phyloP scores from a whole-genome alignment of 2,888 invertebrate genomes.

The Drosophila phalerata region DNA sequence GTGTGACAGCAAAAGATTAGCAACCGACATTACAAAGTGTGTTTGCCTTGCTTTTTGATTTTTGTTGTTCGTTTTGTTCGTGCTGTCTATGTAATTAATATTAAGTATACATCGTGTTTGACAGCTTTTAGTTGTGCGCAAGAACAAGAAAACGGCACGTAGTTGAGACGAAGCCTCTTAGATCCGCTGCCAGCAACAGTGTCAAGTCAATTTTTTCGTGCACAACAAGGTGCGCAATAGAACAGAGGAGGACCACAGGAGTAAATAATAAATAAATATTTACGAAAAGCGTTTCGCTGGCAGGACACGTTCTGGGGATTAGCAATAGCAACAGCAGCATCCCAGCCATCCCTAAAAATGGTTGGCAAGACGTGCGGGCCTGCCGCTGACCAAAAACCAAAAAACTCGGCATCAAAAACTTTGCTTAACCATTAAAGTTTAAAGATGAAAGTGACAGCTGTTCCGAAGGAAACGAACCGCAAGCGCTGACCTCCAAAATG shows the following conservation, averaged over 20 bases:
- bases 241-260: slow-evolving; percentile 39
- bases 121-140: slow-evolving; percentile 64
- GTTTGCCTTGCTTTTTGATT: slow-evolving; percentile 31
- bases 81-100: slow-evolving; percentile 69
- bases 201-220: slow-evolving; percentile 66
- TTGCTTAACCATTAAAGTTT: slow-evolving; percentile 69
- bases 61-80: slow-evolving; percentile 12
- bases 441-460: slow-evolving; percentile 78
- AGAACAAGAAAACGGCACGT: slow-evolving; percentile 60
- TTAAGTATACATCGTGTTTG: slow-evolving; percentile 77
- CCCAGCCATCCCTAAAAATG: slow-evolving; percentile 20
- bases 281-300: slow-evolving; percentile 73
- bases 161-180: slow-evolving; percentile 55
- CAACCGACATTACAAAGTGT: slow-evolving; percentile 38
- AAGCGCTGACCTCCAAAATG: slow-evolving; percentile 41
- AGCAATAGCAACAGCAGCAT: slow-evolving; percentile 46
- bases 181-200: slow-evolving; percentile 47
- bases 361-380: slow-evolving; percentile 60
- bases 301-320: slow-evolving; percentile 77
- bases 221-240: slow-evolving; percentile 65
- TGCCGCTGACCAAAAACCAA: slow-evolving; percentile 64
- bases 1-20: slow-evolving; percentile 53
- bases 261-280: slow-evolving; percentile 80
- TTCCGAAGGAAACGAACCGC: slow-evolving; percentile 33
- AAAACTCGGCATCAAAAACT: slow-evolving; percentile 53